Base-by-base conservation (phyloP, 1,140 invertebrate species). In the Aporrectodea caliginosa region DNA sequence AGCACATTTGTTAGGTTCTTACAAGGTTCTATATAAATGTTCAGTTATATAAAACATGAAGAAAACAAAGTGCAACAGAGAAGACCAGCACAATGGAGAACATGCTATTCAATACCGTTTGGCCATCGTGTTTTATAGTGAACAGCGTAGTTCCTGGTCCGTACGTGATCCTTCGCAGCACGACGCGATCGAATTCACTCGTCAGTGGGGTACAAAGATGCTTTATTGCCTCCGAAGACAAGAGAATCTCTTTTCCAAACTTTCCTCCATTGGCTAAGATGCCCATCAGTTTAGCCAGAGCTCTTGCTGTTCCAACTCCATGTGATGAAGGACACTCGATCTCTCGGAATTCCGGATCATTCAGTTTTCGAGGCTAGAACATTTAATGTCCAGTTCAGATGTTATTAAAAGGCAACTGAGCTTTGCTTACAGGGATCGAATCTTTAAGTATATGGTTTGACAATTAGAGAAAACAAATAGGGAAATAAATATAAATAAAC, bases 221-320 rank as follows among this genome's bases (percentile, higher is more conserved):
- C 2, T 30, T 16, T 16, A 81, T 31, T 6, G 27, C 69, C 27
- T 43, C n/a, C 35, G 27, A n/a, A 1, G 32, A 43, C 73, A 79
- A 34, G 16, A 73, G 73, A 22, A 32, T n/a, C n/a, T n/a, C 30
- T 27, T 76, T 71, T 27, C 30, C 30, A n/a, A 31, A 1, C 1
- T n/a, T 32, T 31, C 84, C 84, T 58, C 79, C 80, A 80, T 81
- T 82, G 16, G 82, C 81, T n/a, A 84, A 29, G 35, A 84, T 83
- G 14, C 83, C 80, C 34, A 74, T 84, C 0, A 88, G 71, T 70
- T 84, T 84, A 14, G 86, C 87, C 16, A 88, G 77, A 2, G 82
- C 82, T 70, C 85, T 80, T 1, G 85, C 85, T 70, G 84, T 88
- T 22, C 86, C 87, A 77, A 85, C 83, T 29, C 86, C 87, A 35